phyloP scores from a whole-genome alignment of 2,888 invertebrate species.

The Helicoverpa assulta region DNA sequence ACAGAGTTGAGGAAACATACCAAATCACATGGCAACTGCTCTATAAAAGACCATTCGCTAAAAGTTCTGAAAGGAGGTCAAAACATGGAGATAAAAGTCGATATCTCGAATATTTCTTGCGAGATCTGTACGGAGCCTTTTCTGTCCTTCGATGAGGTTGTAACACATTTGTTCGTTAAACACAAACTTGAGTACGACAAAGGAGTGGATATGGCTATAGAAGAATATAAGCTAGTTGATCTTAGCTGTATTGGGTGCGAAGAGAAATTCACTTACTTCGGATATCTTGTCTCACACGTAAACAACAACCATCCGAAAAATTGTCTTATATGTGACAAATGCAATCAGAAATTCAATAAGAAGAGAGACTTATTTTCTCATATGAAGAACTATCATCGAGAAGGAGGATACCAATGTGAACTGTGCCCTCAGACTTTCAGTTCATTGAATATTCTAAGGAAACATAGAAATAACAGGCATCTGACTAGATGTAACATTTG shows the following conservation, averaged over 20 bases:
- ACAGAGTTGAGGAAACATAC: conserved; percentile 80
- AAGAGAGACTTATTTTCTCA: conserved; percentile 84
- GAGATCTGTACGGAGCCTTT: conserved; percentile 78
- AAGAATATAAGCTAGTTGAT: conserved; percentile 80
- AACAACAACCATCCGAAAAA: conserved; percentile 85
- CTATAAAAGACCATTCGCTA: conserved; percentile 81
- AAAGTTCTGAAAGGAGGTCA: conserved; percentile 85
- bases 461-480: conserved; percentile 82
- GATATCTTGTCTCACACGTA: conserved; percentile 84
- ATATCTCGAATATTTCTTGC: conserved; percentile 81
- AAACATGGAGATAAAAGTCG: conserved; percentile 87
- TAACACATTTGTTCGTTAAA: conserved; percentile 76
- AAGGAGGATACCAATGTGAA: conserved; percentile 84
- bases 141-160: conserved; percentile 70
- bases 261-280: conserved; percentile 83
- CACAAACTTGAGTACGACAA: conserved; percentile 81
- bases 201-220: conserved; percentile 84
- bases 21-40: conserved; percentile 81
- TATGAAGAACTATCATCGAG: conserved; percentile 86
- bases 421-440: conserved; percentile 79
- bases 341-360: conserved; percentile 85
- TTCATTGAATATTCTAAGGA: conserved; percentile 82
- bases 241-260: conserved; percentile 79
- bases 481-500: conserved; percentile 82
- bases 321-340: conserved; percentile 83